Base-by-base conservation (phyloP, 1,140 invertebrate genomes). In the Halesus radiatus region DNA sequence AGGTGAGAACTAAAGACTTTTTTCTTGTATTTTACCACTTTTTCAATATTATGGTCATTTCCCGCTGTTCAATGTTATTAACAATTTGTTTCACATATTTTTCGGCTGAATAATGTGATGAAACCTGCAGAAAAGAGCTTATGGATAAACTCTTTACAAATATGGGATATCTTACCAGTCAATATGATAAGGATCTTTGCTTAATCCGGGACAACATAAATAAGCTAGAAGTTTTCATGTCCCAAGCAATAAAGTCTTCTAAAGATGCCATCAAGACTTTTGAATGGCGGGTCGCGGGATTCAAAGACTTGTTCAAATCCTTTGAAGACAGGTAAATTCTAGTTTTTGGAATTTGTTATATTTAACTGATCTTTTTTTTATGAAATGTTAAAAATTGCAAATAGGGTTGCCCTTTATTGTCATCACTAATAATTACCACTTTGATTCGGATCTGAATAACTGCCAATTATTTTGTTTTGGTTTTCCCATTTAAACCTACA, bases 91-190 rank as follows among this genome's bases (percentile, higher is more conserved):
- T 72, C 22, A 5, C n/a, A 70, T 72, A 16, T 37, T n/a, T 70
- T 45, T 68, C 18, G 45, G 18, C 8, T 20, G 37, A 45, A 20
- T 68, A 18, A 18, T 70, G n/a, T 50, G 22, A 70, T 45, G 16
- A 70, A 50, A 70, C 45, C 1, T 20, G 18, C 45, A 64, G 64
- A 32, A 68, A 32, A 37, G 26, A 37, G 10, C 32, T 72, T 1
- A 16, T 72, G 45, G 50, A 72, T 15, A 52, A 72, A 22, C 20
- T 72, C 6, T 20, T 15, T 26, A 72, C 22, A 26, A 72, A 72
- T 52, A 20, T 72, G 50, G 45, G 26, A n/a, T 53, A 23, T 15
- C 52, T 72, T 2, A 72, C 68, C 13, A 52, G 26, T n/a, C 68
- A 72, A 16, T 10, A 26, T 0, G 68, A 72, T 5, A 72, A 72